Base-by-base conservation (phyloP, 2,113 vertebrate species). In the Megaleporinus macrocephalus region DNA sequence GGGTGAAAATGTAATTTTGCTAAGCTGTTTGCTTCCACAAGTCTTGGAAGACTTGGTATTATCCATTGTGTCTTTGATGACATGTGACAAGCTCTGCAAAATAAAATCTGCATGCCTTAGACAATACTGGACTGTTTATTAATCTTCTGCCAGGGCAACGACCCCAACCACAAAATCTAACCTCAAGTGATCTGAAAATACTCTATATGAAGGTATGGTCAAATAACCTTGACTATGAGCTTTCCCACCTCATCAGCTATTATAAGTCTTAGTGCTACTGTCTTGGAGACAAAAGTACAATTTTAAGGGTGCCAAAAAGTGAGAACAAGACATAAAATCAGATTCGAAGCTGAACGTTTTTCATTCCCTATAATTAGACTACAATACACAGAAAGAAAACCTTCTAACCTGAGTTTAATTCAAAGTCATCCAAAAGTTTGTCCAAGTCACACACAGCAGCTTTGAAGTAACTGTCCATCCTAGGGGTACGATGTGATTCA, bases 391-490 rank as follows among this genome's bases (percentile, higher is more conserved):
- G 62, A 72, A 62, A 73, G 27, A 33, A 74, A 49, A 24, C n/a
- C 14, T 0, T 91, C 93, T 89, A 88, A 99, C 98, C 98, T 93
- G 96, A 89, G 73, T 92, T 97, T 86, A 96, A 95, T 86, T 99
- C 98, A 92, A 99, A 98, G 90, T 99, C 97, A 89, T 99, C 97
- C 0, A 99, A 95, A 41, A 99, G 92, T 86, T 97, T 99, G 93
- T 99, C 98, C 91, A 99, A 88, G 89, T 98, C 97, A 91, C 95
- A 96, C 75, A 99, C 96, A 69, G 97, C 98, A 86, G 98, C 97
- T 93, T 96, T 97, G 89, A 99, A 99, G 88, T 96, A 99, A 93
- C 91, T 97, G 86, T 99, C 98, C 98, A 99, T 99, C 88, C 90
- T 97, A 91, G 73, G 80, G 74, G 29, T 69, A 55, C 7, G 79